Conservation (phyloP, 2,113 vertebrate genomes). For the Carassius gibelio region DNA sequence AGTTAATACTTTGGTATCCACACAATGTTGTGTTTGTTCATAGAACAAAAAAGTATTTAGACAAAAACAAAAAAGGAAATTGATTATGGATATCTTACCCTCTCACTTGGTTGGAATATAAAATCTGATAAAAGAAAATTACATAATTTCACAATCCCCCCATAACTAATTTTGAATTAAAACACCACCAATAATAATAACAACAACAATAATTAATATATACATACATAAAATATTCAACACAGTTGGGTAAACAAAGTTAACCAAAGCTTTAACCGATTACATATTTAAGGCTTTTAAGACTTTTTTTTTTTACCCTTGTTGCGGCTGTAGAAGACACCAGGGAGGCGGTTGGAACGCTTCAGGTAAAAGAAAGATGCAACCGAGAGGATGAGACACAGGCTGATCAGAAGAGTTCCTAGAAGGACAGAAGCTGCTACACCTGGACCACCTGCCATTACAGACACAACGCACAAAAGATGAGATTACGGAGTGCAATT, state of each 20-base stretch:
- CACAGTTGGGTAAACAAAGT: too few species aligned
- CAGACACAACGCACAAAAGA: slow-evolving; percentile 3
- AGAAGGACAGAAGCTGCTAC: slow-evolving; percentile 89
- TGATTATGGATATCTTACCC: slow-evolving; percentile 78
- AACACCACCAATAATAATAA: neutral
- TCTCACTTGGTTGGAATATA: slow-evolving; percentile 90
- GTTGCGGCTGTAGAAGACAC: slow-evolving; percentile 84
- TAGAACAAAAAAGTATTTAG: neutral
- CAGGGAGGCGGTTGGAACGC: slow-evolving; percentile 86
- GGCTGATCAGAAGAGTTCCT: slow-evolving; percentile 88
- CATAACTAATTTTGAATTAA: neutral
- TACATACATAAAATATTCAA: too few species aligned
- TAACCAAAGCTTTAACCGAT: too few species aligned
- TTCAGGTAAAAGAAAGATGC: slow-evolving; percentile 97
- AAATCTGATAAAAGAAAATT: slow-evolving; percentile 74
- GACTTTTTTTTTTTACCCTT: slow-evolving; percentile 76
- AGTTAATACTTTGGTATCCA: neutral
- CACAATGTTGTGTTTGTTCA: neutral
- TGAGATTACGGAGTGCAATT: neutral
- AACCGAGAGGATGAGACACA: slow-evolving; percentile 89
- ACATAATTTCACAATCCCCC: neutral
- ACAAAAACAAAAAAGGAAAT: neutral
- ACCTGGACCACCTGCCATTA: slow-evolving; percentile 79
- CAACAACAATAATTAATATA: too few species aligned
- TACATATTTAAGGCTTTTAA: neutral